Base-by-base conservation (phyloP, 2,797 vertebrate genomes). In the Macrochelys suwanniensis region DNA sequence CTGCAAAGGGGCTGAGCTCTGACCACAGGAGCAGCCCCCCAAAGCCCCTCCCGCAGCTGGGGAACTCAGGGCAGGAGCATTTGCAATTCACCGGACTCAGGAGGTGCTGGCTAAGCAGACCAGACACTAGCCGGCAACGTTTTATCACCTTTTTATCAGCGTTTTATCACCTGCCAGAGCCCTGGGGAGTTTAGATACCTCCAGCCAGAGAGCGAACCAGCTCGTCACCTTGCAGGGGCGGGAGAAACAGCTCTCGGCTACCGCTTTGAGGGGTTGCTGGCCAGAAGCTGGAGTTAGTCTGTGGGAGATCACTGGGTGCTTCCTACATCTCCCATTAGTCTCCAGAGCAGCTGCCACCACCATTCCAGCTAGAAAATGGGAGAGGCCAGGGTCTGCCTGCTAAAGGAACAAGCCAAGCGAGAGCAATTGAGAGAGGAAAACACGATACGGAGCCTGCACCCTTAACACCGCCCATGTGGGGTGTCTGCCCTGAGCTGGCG, bases 391-490 rank as follows among this genome's bases (percentile, higher is more conserved):
- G 47, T 37, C 11, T 71, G 19, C 65, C 19, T 10, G 5, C 4
- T 21, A 11, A 71, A 71, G 9, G 19, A 37, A 42, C 9, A 37
- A 37, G n/a, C n/a, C 19, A 68, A 21, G 31, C 31, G 7, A 26
- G 13, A 61, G 59, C 28, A 6, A 61, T 31, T 33, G 59, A 15
- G 28, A 3, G 4, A 15, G 28, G 12, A 28, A 13, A 31, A 68
- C 19, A 19, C 33, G 31, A 6, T 21, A 9, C 8, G 17, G 17
- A 5, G n/a, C 10, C 65, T 5, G 1, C 31, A 3, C 57, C 13
- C 57, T 31, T 31, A 28, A 5, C 57, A 12, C 28, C 3, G 21
- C 57, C 13, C 13, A 15, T 1, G 3, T 3, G 15, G 6, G 3
- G 26, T 31, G 31, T 19, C 61, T 59, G 31, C 15, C 61, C 61